Conservation (phyloP, 1,140 invertebrate genomes). For the Archegozetes longisetosus region DNA sequence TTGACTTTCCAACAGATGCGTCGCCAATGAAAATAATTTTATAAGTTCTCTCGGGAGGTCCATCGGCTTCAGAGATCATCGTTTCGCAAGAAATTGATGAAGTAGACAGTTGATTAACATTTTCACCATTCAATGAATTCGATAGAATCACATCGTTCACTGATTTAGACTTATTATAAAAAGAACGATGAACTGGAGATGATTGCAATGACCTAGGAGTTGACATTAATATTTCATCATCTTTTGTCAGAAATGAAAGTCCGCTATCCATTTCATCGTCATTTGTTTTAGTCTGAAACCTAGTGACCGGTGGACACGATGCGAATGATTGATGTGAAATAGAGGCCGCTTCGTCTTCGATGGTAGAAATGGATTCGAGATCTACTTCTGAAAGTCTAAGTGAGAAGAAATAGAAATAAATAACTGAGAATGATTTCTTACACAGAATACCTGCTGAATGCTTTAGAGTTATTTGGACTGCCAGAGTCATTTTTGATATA, state of each 20-base stretch:
- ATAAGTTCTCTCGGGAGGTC: slow-evolving; percentile 29
- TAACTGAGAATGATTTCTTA: no score
- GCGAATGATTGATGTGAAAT: background rate
- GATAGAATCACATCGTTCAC: background rate
- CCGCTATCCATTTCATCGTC: background rate
- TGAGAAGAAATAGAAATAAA: no score
- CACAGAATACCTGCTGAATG: background rate
- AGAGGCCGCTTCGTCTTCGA: background rate
- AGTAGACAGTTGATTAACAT: background rate
- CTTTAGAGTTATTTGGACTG: background rate
- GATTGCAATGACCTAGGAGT: background rate
- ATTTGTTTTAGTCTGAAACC: background rate
- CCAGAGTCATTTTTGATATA: slow-evolving; percentile 4
- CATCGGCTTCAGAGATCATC: background rate
- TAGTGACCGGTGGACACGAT: background rate
- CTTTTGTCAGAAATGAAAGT: background rate
- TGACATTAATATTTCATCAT: no score
- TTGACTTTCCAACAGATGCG: slow-evolving; percentile 47
- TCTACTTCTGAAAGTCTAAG: background rate
- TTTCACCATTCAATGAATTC: background rate
- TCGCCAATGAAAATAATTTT: slow-evolving; percentile 48
- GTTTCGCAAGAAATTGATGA: background rate
- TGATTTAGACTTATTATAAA: background rate
- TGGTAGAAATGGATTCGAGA: background rate
- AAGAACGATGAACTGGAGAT: background rate